Evolutionary conservation across 2,797 vertebrate genomes (phyloP).

Genomic region (Oophaga sylvatica): DNA sequence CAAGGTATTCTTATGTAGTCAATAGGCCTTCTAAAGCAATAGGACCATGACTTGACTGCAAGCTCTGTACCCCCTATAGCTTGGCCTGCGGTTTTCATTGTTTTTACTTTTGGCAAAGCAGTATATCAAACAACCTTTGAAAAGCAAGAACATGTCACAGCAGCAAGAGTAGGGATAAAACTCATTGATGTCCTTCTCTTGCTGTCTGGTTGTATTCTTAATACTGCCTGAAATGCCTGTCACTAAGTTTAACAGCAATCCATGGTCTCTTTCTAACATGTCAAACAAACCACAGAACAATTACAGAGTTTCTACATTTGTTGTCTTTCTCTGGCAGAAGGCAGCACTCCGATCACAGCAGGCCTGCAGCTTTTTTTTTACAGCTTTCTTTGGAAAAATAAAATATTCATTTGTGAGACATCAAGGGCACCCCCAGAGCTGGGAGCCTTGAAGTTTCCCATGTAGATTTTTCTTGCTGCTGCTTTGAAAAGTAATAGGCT

Average conservation of each 20-base stretch:
- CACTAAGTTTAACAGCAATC: slow-evolving; percentile 52
- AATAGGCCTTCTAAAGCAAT: too few relatives aligned
- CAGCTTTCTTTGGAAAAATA: slow-evolving; percentile 52
- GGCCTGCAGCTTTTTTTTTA: slow-evolving; percentile 41
- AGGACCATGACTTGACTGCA: too few relatives aligned
- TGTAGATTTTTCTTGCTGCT: slow-evolving; percentile 44
- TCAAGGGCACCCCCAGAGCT: slow-evolving; percentile 51
- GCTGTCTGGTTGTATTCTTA: slow-evolving; percentile 47
- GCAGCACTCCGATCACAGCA: slow-evolving; percentile 44
- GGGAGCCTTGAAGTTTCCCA: slow-evolving; percentile 56
- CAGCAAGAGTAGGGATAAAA: slow-evolving; percentile 30
- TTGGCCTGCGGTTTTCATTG: neutral
- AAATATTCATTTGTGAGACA: slow-evolving; percentile 54
- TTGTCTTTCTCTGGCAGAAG: slow-evolving; percentile 54
- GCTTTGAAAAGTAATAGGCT: slow-evolving; percentile 50
- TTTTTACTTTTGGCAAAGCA: neutral
- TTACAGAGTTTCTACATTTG: slow-evolving; percentile 57
- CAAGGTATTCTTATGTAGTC: neutral
- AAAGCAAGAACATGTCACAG: neutral
- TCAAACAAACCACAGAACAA: slow-evolving; percentile 60
- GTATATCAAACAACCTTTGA: neutral
- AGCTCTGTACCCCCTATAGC: too few relatives aligned
- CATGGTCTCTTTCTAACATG: slow-evolving; percentile 54
- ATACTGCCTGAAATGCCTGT: slow-evolving; percentile 53
- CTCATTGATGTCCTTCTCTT: slow-evolving; percentile 49